Conservation (phyloP, 2,113 vertebrate species). For the human region GRCh38 chrY:23290001-23290500, state of each 20-base stretch:
- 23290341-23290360: constrained; percentile 77
- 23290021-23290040: constrained; percentile 79
- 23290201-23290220: constrained; percentile 81
- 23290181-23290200: constrained; percentile 64
- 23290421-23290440: constrained; percentile 81
- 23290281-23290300: constrained; percentile 71
- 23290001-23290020: constrained; percentile 78
- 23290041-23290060: constrained; percentile 85
- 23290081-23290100: constrained; percentile 75
- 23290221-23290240: constrained; percentile 76
- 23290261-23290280: constrained; percentile 65
- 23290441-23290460: constrained; percentile 83
- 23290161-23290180: constrained; percentile 70
- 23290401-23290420: constrained; percentile 82
- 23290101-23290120: constrained; percentile 75
- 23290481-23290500: constrained; percentile 8
- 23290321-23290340: constrained; percentile 77
- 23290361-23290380: constrained; percentile 81
- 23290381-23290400: constrained; percentile 76
- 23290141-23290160: constrained; percentile 69
- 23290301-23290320: constrained; percentile 30
- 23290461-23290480: constrained; percentile 79
- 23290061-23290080: constrained; percentile 74
- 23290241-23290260: constrained; percentile 65
- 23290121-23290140: constrained; percentile 81